Conservation (phyloP, 1,140 invertebrate species). For the Micrasema minimum region DNA sequence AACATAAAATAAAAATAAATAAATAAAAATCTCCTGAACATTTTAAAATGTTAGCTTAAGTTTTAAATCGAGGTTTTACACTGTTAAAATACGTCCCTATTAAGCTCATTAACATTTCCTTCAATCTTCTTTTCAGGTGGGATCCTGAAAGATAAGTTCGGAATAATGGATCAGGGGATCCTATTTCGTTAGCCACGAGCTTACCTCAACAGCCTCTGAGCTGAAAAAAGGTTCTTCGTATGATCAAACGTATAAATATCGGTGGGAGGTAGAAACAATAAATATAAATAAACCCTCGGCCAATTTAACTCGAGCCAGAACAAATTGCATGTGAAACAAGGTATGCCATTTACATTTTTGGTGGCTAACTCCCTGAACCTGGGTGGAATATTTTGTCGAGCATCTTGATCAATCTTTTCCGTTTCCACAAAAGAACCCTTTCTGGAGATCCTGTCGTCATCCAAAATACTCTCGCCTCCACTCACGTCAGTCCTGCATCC, state of each 20-base stretch:
- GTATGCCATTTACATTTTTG: slow-evolving; percentile 7
- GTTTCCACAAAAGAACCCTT: too few species aligned
- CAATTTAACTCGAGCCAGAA: slow-evolving; percentile 22
- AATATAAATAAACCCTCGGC: slow-evolving; percentile 11
- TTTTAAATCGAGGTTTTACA: neutral
- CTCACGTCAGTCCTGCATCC: too few species aligned
- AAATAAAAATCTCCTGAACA: too few species aligned
- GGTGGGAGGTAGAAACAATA: slow-evolving; percentile 4
- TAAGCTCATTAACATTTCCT: slow-evolving; percentile 12
- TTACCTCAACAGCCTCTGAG: slow-evolving; percentile 5
- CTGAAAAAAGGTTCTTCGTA: slow-evolving; percentile 18
- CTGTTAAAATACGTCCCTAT: neutral
- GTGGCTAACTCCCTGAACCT: neutral
- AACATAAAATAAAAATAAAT: neutral
- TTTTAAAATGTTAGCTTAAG: too few species aligned
- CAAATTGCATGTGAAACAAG: slow-evolving; percentile 26
- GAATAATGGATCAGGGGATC: neutral
- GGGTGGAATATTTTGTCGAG: neutral
- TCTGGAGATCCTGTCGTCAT: too few species aligned
- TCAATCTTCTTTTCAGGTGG: neutral
- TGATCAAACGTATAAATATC: slow-evolving; percentile 29
- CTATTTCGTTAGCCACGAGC: slow-evolving; percentile 17
- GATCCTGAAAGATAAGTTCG: slow-evolving; percentile 1
- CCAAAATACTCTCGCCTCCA: too few species aligned
- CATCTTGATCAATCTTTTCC: too few species aligned